Base-by-base conservation (phyloP, 2,888 invertebrate genomes). In the Horisme vitalbata region DNA sequence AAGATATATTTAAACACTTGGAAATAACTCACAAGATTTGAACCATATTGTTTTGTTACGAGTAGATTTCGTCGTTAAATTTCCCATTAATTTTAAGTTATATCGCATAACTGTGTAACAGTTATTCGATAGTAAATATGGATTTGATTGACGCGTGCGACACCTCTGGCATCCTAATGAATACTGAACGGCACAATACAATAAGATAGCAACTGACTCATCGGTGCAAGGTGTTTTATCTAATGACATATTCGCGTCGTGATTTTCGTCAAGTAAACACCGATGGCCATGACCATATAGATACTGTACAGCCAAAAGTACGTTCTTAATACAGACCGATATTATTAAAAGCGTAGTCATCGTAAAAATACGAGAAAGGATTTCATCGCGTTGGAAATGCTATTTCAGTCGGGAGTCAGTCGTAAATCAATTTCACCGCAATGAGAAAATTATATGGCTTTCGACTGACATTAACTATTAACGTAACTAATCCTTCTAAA, bases 171-270 rank as follows among this genome's bases (percentile, higher is more conserved):
- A 78, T 81, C 71, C 77, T 71, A 78, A 79, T 81, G 77, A 71
- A 65, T 57, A 86, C 86, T 86, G 39, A 83, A 65, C 71, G 61
- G 65, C 65, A 70, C 69, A 66, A 67, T 63, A 66, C 63, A 39
- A 46, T 15, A 27, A 39, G 39, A 41, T 35, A 55, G 58, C 77
- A 79, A 79, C 53, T 81, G 79, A 83, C 52, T 80, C 83, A 83
- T 72, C 61, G 66, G 60, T 66, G 79, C 75, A 79, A 83, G 78
- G 78, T 84, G 78, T 78, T 76, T 84, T 82, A 85, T 83, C 84
- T 80, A 70, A 50, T 59, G 36, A 37, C 46, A 51, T 36, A 50
- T 45, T 46, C 41, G 55, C 43, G 51, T 36, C 52, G 61, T 61
- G 65, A 68, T 69, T 76, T n/a, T 68, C 55, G 65, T 61, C 65